Evolutionary conservation across 2,888 invertebrate species (phyloP), one percentile per base, ranked within the genome.

Genomic region (Taphrorychus bicolor): DNA sequence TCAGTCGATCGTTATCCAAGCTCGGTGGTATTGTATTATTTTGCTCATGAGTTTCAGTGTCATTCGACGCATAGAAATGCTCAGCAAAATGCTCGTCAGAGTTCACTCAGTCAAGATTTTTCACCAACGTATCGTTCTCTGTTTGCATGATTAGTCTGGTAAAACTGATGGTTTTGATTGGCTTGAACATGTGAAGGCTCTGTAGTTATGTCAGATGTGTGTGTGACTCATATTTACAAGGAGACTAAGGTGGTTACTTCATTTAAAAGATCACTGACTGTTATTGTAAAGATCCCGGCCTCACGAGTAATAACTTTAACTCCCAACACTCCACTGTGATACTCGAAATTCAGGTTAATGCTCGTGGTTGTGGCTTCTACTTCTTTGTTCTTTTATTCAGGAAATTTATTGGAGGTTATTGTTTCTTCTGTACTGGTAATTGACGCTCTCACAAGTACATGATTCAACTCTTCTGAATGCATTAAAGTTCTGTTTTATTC

Each of bases 61-160:
- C 64, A 63, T 72, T 70, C 19, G 57, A 41, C 7, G 42, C 18
- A 51, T 71, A 72, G 19, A 70, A 67, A 32, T 71, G 70, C 23
- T 72, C 75, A 5, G 72, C 57, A 24, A 72, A 74, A 62, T 80
- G 80, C 40, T 80, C 79, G 51, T 79, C 87, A 73, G 86, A 85
- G 79, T 86, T 86, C n/a, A 88, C 79, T 74, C 86, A n/a, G n/a
- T n/a, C n/a, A n/a, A n/a, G n/a, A n/a, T n/a, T 87, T 75, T 86
- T 86, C 1, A 87, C 84, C 24, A 87, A 82, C 11, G 84, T 85
- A 73, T 86, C 87, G 75, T 88, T 88, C 78, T 88, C 88, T 16
- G 86, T 83, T 76, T 89, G n/a, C n/a, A n/a, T 68, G 68, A 19
- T 77, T 76, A 19, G 70, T 73, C 51, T 66, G 68, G 51, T 73